Evolutionary conservation across 2,888 invertebrate genomes (phyloP).

Genomic region (Dynastes tityus): DNA sequence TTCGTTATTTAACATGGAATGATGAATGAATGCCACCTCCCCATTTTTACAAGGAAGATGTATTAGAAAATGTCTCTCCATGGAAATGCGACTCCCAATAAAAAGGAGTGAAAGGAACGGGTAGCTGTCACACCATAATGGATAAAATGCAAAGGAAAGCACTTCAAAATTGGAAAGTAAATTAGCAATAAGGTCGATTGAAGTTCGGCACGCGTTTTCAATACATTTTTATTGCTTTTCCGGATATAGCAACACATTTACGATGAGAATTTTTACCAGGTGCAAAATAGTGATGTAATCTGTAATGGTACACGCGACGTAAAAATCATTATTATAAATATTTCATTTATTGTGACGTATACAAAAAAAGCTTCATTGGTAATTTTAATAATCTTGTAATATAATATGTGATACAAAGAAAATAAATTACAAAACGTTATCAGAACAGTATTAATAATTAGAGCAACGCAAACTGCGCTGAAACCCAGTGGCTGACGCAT

Average conservation of each 20-base stretch:
- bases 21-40: constrained; percentile 29
- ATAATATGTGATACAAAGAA: no score
- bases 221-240: not conserved
- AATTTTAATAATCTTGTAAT: no score
- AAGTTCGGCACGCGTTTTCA: not conserved
- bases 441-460: no score
- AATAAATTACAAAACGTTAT: no score
- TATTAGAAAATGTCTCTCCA: constrained; percentile 17
- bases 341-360: no score
- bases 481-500: no score
- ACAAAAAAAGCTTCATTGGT: no score
- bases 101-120: not conserved
- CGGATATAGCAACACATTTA: not conserved
- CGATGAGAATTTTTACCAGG: not conserved
- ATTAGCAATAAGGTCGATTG: not conserved
- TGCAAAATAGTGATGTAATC: not conserved
- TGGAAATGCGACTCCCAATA: constrained; percentile 14
- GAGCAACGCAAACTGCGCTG: no score
- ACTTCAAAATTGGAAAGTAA: constrained; percentile 11
- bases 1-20: constrained; percentile 24
- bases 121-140: constrained; percentile 1
- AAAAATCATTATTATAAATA: not conserved
- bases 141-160: constrained; percentile 21
- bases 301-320: not conserved
- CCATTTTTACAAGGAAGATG: constrained; percentile 1